Percentiles rank a stretch among this genome's conserved stretches.
Evolutionary conservation across 2,888 invertebrate genomes (phyloP).

Genomic region (Thelaira solivaga): DNA sequence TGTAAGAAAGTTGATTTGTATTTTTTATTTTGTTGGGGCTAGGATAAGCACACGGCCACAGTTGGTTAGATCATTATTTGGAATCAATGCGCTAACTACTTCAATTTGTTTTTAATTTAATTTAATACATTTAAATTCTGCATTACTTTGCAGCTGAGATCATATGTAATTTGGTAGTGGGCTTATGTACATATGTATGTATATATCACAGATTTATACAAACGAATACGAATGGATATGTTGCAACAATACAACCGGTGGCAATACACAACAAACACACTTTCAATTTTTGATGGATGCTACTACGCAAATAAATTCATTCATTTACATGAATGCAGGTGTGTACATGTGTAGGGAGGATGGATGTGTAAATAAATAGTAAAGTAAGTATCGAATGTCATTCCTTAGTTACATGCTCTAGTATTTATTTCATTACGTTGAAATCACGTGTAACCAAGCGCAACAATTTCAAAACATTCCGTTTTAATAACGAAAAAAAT

Average conservation of each 20-base stretch:
- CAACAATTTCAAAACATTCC: constrained; percentile 55
- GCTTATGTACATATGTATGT: too few species aligned
- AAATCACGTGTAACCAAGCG: constrained; percentile 57
- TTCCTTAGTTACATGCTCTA: constrained; percentile 13
- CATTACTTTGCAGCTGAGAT: too few species aligned
- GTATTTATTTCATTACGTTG: neutral
- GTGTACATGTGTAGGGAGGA: neutral
- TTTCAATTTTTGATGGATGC: neutral
- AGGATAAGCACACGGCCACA: too few species aligned
- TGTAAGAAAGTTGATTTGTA: too few species aligned
- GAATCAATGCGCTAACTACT: too few species aligned
- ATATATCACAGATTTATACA: too few species aligned
- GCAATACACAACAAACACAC: neutral
- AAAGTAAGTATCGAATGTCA: constrained; percentile 34
- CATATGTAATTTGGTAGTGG: too few species aligned
- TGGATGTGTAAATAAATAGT: constrained; percentile 11
- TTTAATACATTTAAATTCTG: too few species aligned
- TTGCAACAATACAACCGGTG: neutral
- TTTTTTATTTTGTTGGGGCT: too few species aligned
- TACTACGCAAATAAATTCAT: neutral
- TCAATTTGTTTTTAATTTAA: too few species aligned
- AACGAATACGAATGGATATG: too few species aligned
- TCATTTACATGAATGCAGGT: neutral
- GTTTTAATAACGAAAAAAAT: constrained; percentile 24
- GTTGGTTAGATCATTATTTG: too few species aligned